These are phyloP conservation scores for Dryas iulia DNA, from an alignment of 1,140 invertebrate species.

Conservation along the genomic window DNA sequence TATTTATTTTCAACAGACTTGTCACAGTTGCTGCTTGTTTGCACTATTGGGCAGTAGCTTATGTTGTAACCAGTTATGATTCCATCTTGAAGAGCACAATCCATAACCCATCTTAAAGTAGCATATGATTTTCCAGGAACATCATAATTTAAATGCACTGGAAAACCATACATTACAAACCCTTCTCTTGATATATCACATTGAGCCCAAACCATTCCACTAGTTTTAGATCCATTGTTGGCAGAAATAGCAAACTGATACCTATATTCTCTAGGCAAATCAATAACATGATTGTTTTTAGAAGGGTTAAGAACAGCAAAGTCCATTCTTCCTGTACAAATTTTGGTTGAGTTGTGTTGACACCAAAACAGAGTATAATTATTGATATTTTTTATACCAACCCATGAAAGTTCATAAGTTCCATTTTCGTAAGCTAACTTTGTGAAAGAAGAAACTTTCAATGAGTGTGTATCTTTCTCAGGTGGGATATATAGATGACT, in stretches of 20 bases:
- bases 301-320: conserved; percentile 56
- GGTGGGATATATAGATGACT: conserved; percentile 83
- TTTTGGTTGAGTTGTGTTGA: conserved; percentile 63
- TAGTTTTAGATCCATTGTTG: conserved; percentile 83
- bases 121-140: conserved; percentile 81
- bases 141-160: conserved; percentile 81
- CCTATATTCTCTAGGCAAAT: conserved; percentile 59
- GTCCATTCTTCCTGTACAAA: conserved; percentile 63
- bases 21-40: conserved; percentile 71
- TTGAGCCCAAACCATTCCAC: conserved; percentile 89
- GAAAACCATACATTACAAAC: conserved; percentile 84
- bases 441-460: conserved; percentile 84
- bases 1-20: conserved; percentile 62
- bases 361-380: conserved; percentile 90
- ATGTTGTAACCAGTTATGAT: conserved; percentile 85
- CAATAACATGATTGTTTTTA: conserved; percentile 61
- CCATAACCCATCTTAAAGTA: conserved; percentile 85
- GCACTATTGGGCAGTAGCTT: conserved; percentile 84
- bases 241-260: conserved; percentile 86
- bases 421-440: conserved; percentile 82
- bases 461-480: conserved; percentile 79
- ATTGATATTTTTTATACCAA: conserved; percentile 70
- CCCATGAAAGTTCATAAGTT: conserved; percentile 87
- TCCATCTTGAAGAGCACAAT: conserved; percentile 85
- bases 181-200: conserved; percentile 87